phyloP scores from a whole-genome alignment of 1,140 invertebrate genomes.

The Meloidogyne hapla region DNA sequence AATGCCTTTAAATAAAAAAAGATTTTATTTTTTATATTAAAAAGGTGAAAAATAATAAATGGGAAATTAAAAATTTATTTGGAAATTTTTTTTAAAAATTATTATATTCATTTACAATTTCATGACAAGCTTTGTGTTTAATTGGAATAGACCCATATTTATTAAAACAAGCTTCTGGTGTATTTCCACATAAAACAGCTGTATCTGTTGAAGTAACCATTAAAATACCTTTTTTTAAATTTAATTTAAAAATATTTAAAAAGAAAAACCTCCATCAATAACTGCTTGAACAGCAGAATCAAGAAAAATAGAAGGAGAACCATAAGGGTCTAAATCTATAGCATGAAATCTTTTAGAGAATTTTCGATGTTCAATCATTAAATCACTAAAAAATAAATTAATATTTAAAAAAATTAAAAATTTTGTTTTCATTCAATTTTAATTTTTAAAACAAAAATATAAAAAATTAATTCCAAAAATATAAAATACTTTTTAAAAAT shows the following conservation, averaged over 20 bases:
- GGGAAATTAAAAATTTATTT: too few species aligned
- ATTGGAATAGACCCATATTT: slow-evolving; percentile 91
- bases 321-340: slow-evolving; percentile 95
- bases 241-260: neutral
- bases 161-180: slow-evolving; percentile 84
- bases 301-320: slow-evolving; percentile 79
- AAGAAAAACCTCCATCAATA: neutral
- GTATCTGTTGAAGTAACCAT: slow-evolving; percentile 96
- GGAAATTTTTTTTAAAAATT: neutral
- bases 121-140: slow-evolving; percentile 84
- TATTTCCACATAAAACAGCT: slow-evolving; percentile 92
- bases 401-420: neutral
- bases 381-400: slow-evolving; percentile 69
- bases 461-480: too few species aligned
- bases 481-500: neutral
- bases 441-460: slow-evolving; percentile 8
- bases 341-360: slow-evolving; percentile 77
- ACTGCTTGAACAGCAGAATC: slow-evolving; percentile 78
- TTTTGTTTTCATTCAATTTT: too few species aligned
- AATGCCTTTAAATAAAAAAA: slow-evolving; percentile 76
- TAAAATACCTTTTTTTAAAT: slow-evolving; percentile 67
- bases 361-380: slow-evolving; percentile 78
- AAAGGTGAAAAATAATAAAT: too few species aligned
- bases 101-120: slow-evolving; percentile 73
- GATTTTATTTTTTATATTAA: too few species aligned